Evolutionary conservation across 2,797 vertebrate genomes (phyloP), one percentile per base, ranked within the genome.

Genomic region (Enoplosus armatus): DNA sequence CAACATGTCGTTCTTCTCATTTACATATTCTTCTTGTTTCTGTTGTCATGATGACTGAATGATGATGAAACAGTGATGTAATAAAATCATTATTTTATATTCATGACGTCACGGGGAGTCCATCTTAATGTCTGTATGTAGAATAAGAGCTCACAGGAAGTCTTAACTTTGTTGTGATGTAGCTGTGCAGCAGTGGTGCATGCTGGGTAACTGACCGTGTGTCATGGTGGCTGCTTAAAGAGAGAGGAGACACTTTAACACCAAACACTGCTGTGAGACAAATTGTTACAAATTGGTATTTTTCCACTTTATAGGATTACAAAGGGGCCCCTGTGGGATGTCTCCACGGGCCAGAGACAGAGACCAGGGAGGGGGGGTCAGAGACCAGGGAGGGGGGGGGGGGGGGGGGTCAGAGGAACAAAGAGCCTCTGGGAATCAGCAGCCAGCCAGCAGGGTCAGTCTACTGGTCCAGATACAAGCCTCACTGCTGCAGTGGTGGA

Each of bases 251-350:
- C 68, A 75, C 75, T 81, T 90, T 87, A 91, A 92, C 86, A 89
- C 84, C 77, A 74, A 77, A 83, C 79, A 83, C 91, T 80, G 85
- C 91, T 93, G 92, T 86, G 92, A 90, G 85, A 93, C 94, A 92
- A 95, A 94, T 84, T 87, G 89, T 77, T 93, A 93, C 94, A 93
- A 95, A 95, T 93, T 89, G 91, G 90, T 92, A 88, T 94, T 94
- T 92, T 93, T 92, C 87, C 92, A 89, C 92, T 94, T 93, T 83
- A 91, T 73, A 78, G 90, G 91, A 94, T 94, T 92, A 95, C 92
- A 95, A 90, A 93, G 85, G 83, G 68, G 63, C 88, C 90, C 82
- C 61, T 65, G 71, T 64, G 86, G 87, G 78, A 62, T 41, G 55
- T 76, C 85, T 85, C 84, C 60, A 72, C 53, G 79, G 89, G 74